Percentiles rank a stretch among this genome's conserved stretches.
These are phyloP conservation scores for Chrysopa pallens DNA, from an alignment of 1,140 invertebrate species.

Conservation along the genomic window DNA sequence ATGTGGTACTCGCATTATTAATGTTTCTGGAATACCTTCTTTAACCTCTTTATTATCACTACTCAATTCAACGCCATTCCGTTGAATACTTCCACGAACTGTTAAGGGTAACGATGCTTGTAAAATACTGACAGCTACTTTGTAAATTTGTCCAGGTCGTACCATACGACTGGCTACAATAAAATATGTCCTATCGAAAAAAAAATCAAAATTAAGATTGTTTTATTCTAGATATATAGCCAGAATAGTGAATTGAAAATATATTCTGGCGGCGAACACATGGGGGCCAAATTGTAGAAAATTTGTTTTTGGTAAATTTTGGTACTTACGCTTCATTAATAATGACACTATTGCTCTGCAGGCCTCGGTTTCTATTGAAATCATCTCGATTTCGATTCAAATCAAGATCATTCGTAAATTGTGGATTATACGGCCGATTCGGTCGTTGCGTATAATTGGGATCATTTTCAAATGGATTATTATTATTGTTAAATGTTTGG, in stretches of 20 bases:
- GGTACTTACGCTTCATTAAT: conserved; percentile 38
- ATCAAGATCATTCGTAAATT: conserved; percentile 9
- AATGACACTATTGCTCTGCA: conserved; percentile 26
- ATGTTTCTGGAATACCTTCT: conserved; percentile 59
- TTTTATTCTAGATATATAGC: too few species aligned
- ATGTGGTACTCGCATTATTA: conserved; percentile 66
- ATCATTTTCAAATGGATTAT: conserved; percentile 6
- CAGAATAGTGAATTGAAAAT: too few species aligned
- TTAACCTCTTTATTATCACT: conserved; percentile 59
- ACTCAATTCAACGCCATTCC: conserved; percentile 72
- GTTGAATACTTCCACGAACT: conserved; percentile 64
- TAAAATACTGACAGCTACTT: conserved; percentile 61
- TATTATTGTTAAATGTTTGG: conserved; percentile 5
- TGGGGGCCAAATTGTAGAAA: too few species aligned
- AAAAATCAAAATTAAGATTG: too few species aligned
- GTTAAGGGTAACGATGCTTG: conserved; percentile 51
- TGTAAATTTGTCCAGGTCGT: conserved; percentile 70
- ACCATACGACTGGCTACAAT: conserved; percentile 72
- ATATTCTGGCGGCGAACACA: too few species aligned
- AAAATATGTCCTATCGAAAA: conserved; percentile 55
- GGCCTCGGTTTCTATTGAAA: conserved; percentile 14
- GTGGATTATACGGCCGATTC: neutral
- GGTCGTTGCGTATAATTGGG: neutral
- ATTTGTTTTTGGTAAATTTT: too few species aligned
- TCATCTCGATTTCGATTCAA: conserved; percentile 15